phyloP scores from a whole-genome alignment of 2,888 invertebrate genomes.

The Protonemura montana region DNA sequence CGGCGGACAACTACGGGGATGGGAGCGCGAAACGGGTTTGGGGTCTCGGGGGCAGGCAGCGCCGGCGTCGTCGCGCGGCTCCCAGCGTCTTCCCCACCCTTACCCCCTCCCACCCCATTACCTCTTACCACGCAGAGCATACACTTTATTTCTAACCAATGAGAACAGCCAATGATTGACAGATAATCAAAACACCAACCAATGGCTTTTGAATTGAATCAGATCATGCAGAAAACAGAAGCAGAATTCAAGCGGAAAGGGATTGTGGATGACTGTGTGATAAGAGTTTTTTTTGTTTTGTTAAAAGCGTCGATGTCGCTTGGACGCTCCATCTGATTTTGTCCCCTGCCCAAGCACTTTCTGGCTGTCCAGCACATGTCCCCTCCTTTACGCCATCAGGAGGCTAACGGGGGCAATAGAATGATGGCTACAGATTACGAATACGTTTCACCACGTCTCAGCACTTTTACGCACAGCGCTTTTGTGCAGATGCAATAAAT shows the following conservation, averaged over 20 bases:
- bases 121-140: conserved; percentile 42
- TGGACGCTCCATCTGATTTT: neutral
- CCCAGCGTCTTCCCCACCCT: conserved; percentile 18
- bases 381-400: neutral
- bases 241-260: neutral
- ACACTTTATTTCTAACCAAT: conserved; percentile 49
- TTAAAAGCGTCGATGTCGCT: neutral
- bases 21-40: conserved; percentile 44
- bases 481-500: conserved; percentile 50
- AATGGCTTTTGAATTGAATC: conserved; percentile 46
- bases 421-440: conserved; percentile 49
- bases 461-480: conserved; percentile 49
- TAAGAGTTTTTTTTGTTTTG: neutral
- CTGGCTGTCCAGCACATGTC: neutral
- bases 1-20: no score
- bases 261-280: neutral
- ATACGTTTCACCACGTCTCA: conserved; percentile 47
- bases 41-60: neutral
- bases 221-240: conserved; percentile 39
- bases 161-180: conserved; percentile 48
- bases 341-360: neutral
- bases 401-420: conserved; percentile 44
- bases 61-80: conserved; percentile 36
- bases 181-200: conserved; percentile 47
- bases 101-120: conserved; percentile 29